These are phyloP conservation scores for Dysdera silvatica DNA, from an alignment of 1,140 invertebrate genomes.

Conservation along the genomic window DNA sequence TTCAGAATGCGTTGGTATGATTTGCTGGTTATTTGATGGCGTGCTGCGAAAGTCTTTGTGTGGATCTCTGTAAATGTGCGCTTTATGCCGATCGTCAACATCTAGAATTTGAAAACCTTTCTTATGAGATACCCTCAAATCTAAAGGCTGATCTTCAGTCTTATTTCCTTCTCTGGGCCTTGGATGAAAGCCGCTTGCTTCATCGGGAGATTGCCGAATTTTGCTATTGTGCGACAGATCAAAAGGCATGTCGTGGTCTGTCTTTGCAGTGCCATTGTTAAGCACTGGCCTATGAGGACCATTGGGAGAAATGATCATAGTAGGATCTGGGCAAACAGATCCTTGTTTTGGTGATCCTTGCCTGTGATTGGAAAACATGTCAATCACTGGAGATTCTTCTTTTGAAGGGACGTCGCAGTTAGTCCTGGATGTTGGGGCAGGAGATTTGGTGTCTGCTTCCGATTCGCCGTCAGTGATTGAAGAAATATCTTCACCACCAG, in stretches of 20 bases:
- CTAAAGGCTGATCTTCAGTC: conserved; percentile 58
- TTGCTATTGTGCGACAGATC: conserved; percentile 21
- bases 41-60: conserved; percentile 16
- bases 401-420: neutral
- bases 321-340: conserved; percentile 34
- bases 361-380: conserved; percentile 25
- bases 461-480: conserved; percentile 32
- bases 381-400: neutral
- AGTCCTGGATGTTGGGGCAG: neutral
- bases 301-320: conserved; percentile 10
- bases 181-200: conserved; percentile 15
- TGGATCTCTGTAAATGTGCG: neutral
- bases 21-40: neutral
- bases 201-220: conserved; percentile 25
- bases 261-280: conserved; percentile 4
- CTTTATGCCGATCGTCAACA: conserved; percentile 5
- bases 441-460: conserved; percentile 9
- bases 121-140: conserved; percentile 46
- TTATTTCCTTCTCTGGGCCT: conserved; percentile 17
- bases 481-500: conserved; percentile 31
- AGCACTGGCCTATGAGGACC: conserved; percentile 7
- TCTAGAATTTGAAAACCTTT: conserved; percentile 11
- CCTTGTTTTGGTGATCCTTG: conserved; percentile 35
- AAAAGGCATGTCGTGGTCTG: conserved; percentile 27
- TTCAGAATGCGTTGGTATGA: neutral